Conservation (phyloP, 2,113 vertebrate species). For the Tinamus guttatus region DNA sequence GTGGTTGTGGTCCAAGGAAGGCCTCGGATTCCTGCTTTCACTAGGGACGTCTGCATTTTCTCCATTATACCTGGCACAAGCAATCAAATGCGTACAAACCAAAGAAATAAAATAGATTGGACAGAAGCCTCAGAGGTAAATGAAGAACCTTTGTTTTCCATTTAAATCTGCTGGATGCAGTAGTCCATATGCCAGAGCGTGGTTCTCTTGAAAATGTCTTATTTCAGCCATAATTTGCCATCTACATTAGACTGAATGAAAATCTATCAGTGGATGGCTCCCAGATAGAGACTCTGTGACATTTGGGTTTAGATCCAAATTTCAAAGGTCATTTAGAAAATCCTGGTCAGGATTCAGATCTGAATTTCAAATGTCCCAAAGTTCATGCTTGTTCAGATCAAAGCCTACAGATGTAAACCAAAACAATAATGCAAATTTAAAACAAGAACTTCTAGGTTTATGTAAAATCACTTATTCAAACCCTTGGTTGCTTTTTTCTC, state of each 20-base stretch:
- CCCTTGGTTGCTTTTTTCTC: conserved; percentile 27
- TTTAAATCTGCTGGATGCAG: conserved; percentile 47
- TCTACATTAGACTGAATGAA: conserved; percentile 56
- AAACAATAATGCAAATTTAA: conserved; percentile 44
- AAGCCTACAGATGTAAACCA: conserved; percentile 20
- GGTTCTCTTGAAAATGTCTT: conserved; percentile 49
- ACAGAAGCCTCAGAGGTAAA: conserved; percentile 68
- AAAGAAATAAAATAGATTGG: conserved; percentile 50
- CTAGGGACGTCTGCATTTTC: conserved; percentile 43
- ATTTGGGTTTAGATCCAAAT: conserved; percentile 57
- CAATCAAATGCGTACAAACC: conserved; percentile 64
- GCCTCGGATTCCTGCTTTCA: conserved; percentile 12
- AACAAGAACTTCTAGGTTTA: conserved; percentile 12
- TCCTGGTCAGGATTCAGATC: conserved; percentile 53
- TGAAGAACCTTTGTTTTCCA: conserved; percentile 70
- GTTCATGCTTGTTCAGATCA: conserved; percentile 48
- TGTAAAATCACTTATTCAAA: neutral
- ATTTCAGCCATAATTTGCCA: conserved; percentile 43
- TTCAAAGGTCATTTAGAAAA: conserved; percentile 62
- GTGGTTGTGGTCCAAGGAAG: neutral
- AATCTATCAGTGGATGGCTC: conserved; percentile 56
- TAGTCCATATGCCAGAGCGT: conserved; percentile 43
- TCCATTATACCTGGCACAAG: conserved; percentile 65
- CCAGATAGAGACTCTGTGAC: conserved; percentile 44
- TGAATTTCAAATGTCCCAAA: conserved; percentile 58